phyloP scores from a whole-genome alignment of 2,797 vertebrate species.

The Tamandua tetradactyla region DNA sequence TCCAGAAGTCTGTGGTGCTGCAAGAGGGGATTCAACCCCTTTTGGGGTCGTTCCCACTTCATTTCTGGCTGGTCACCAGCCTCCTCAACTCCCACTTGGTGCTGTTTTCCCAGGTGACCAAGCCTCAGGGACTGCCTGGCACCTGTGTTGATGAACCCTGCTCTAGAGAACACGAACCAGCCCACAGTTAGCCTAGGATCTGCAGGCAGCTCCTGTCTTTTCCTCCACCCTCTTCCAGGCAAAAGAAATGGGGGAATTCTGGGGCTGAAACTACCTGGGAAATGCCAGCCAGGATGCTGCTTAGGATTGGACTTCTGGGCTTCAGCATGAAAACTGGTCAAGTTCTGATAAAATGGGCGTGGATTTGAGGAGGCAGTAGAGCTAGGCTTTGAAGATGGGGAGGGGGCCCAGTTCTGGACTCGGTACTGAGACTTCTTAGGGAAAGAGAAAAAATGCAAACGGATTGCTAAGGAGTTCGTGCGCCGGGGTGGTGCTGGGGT shows the following conservation, averaged over 20 bases:
- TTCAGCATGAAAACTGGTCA: neutral
- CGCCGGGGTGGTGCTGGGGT: neutral
- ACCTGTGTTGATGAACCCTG: neutral
- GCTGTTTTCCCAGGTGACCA: neutral
- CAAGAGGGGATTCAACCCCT: neutral
- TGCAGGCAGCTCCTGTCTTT: neutral
- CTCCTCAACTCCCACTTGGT: neutral
- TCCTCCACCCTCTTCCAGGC: neutral
- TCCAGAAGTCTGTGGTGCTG: neutral
- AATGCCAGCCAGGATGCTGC: neutral
- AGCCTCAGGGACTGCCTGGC: neutral
- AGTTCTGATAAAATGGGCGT: neutral
- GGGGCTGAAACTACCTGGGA: neutral
- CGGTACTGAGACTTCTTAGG: neutral
- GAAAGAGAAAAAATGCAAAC: accelerated
- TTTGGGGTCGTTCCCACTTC: neutral
- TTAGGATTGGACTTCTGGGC: neutral
- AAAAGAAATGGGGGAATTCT: neutral
- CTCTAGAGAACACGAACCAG: neutral
- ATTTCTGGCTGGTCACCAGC: neutral
- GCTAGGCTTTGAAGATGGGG: neutral
- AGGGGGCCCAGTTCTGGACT: accelerated
- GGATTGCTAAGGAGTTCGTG: accelerated
- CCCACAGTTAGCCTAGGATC: neutral
- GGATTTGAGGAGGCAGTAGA: neutral